Evolutionary conservation across 2,113 vertebrate genomes (phyloP).

Genomic region (Microcebus tavaratra): DNA sequence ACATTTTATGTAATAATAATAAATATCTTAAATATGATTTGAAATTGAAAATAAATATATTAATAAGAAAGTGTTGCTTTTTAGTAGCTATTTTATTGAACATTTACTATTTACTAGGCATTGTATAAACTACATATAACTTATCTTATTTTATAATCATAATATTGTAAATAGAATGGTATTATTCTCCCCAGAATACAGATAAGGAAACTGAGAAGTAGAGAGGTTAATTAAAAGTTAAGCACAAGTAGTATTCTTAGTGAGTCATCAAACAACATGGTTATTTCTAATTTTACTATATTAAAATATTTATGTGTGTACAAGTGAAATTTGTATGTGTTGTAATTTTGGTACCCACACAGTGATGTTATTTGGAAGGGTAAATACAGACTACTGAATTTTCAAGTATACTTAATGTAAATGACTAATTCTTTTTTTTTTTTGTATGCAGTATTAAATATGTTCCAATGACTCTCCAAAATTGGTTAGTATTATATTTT

Average conservation of each 20-base stretch:
- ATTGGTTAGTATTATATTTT: not conserved
- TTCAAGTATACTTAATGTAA: constrained; percentile 6
- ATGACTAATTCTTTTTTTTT: not conserved
- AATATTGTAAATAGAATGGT: not conserved
- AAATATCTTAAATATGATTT: not conserved
- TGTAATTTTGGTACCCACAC: not conserved
- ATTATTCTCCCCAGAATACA: not conserved
- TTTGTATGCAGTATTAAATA: not conserved
- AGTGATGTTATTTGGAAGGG: not conserved
- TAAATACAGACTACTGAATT: not conserved
- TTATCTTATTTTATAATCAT: not conserved
- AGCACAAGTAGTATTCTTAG: not conserved
- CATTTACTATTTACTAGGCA: not conserved
- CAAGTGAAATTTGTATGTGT: not conserved
- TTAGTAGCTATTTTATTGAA: not conserved
- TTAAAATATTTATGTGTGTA: not conserved
- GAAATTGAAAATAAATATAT: not conserved
- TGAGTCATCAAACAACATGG: not conserved
- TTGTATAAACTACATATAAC: not conserved
- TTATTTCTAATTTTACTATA: constrained; percentile 41
- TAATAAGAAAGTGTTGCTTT: not conserved
- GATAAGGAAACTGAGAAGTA: not conserved
- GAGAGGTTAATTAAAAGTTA: not conserved
- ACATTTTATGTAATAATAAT: not conserved
- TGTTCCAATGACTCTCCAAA: not conserved